Percentiles rank a stretch among this genome's conserved stretches.
Conservation (phyloP, 1,140 invertebrate species). For the Lordiphosa collinella region DNA sequence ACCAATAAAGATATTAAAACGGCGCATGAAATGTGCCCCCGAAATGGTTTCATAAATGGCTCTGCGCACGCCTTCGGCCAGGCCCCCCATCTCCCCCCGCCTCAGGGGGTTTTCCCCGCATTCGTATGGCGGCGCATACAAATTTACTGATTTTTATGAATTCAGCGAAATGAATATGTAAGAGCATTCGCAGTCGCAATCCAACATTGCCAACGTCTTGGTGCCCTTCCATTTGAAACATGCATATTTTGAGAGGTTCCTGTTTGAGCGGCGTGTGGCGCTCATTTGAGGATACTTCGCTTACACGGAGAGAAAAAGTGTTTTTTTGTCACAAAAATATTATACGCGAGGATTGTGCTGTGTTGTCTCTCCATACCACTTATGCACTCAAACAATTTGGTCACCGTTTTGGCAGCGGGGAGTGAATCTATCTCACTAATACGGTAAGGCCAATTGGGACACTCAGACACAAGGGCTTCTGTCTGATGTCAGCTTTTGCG, state of each 20-base stretch:
- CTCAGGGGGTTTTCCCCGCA: slow-evolving; percentile 47
- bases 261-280: slow-evolving; percentile 49
- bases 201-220: slow-evolving; percentile 7
- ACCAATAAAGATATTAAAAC: slow-evolving; percentile 79
- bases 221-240: slow-evolving; percentile 40
- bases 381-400: no score
- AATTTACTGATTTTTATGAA: slow-evolving; percentile 40
- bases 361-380: no score
- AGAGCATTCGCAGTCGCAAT: slow-evolving; percentile 28
- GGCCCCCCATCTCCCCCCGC: neutral
- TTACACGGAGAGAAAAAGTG: neutral
- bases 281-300: slow-evolving; percentile 12
- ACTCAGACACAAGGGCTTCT: no score
- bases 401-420: no score
- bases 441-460: no score
- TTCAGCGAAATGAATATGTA: slow-evolving; percentile 65
- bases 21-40: slow-evolving; percentile 70
- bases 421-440: no score
- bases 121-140: slow-evolving; percentile 56
- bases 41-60: slow-evolving; percentile 73
- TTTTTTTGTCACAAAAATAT: no score
- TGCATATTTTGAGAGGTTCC: neutral
- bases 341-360: no score
- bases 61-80: slow-evolving; percentile 36
- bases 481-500: no score